A percentile compares a stretch with the other conserved stretches of the same genome.
Evolutionary conservation across 2,113 vertebrate species (phyloP).

Genomic region (Pachyramphus minor): DNA sequence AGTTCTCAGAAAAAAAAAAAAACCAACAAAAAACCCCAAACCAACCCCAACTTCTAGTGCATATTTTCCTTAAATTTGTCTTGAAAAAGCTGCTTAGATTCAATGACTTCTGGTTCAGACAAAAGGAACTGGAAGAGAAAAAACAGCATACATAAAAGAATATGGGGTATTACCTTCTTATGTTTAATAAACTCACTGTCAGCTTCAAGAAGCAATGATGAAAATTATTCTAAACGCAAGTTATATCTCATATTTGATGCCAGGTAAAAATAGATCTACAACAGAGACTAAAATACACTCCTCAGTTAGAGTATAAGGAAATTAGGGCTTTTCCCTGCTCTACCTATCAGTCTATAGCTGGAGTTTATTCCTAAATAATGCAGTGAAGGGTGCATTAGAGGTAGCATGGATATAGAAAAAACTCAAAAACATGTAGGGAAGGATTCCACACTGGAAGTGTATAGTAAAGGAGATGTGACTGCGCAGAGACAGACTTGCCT

Average conservation of each 20-base stretch:
- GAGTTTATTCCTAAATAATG: background rate
- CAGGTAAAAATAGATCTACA: background rate
- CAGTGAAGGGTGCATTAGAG: background rate
- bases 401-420: background rate
- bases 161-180: background rate
- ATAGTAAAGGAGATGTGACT: background rate
- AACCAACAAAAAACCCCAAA: accelerated
- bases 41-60: background rate
- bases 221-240: background rate
- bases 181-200: constrained; percentile 8
- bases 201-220: background rate
- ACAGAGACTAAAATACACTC: background rate
- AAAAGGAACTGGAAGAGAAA: background rate
- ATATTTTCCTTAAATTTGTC: background rate
- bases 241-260: background rate
- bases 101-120: background rate
- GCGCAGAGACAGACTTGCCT: constrained; percentile 9
- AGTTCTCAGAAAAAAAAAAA: background rate
- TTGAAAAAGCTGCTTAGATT: background rate
- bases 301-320: background rate
- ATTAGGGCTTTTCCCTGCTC: background rate
- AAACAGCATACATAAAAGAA: background rate
- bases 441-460: background rate
- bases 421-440: background rate
- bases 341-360: background rate